These are phyloP conservation scores for Acipenser ruthenus DNA, from an alignment of 2,797 vertebrate species.

Conservation along the genomic window DNA sequence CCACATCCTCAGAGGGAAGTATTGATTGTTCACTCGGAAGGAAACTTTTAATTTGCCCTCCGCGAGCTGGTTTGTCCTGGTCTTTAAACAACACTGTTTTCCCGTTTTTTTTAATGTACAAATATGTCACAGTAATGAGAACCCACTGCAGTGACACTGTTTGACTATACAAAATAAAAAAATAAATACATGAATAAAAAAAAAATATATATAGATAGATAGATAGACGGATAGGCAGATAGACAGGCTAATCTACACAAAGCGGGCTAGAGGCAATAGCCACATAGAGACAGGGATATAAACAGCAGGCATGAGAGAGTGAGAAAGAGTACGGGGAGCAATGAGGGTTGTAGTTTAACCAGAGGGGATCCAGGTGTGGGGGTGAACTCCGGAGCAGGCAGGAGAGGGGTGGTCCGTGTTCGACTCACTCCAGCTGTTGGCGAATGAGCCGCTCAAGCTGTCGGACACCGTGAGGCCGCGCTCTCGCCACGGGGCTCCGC, in stretches of 20 bases:
- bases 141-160: not conserved
- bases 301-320: not conserved
- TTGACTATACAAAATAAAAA: not conserved
- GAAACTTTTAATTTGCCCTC: slow-evolving; percentile 23
- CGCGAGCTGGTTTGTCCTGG: not conserved
- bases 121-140: not conserved
- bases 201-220: not conserved
- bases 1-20: not conserved
- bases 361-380: slow-evolving; percentile 5
- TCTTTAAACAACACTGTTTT: not conserved
- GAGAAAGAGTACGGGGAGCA: too few species aligned
- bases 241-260: not conserved
- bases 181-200: not conserved
- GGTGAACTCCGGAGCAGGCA: slow-evolving; percentile 38
- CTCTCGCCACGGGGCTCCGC: slow-evolving; percentile 34
- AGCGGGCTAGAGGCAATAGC: not conserved
- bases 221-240: not conserved
- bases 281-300: not conserved
- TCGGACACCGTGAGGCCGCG: slow-evolving; percentile 43
- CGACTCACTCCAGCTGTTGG: slow-evolving; percentile 61
- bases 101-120: not conserved
- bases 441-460: slow-evolving; percentile 61
- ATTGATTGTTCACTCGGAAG: slow-evolving; percentile 22
- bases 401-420: slow-evolving; percentile 30
- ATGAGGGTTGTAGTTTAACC: not conserved